A percentile compares a stretch with the other conserved stretches of the same genome.
phyloP scores from a whole-genome alignment of 2,888 invertebrate genomes.

The Thecocarcelia acutangulata region DNA sequence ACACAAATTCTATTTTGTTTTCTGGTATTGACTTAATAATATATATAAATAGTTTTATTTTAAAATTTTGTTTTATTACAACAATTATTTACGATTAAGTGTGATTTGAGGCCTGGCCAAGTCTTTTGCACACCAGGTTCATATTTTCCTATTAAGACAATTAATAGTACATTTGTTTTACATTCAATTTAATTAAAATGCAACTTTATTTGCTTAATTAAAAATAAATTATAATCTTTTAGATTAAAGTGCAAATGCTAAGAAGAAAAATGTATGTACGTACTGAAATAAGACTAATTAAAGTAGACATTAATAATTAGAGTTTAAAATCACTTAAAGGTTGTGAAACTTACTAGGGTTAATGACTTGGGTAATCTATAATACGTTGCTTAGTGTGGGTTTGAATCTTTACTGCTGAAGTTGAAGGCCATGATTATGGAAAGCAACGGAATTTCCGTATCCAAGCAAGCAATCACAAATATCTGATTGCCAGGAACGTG shows the following conservation, averaged over 20 bases:
- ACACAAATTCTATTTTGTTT: slow-evolving; percentile 10
- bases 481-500: too few species aligned
- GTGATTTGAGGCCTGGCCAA: slow-evolving; percentile 32
- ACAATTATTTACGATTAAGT: slow-evolving; percentile 50
- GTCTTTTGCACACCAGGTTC: neutral
- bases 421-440: too few species aligned
- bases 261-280: neutral
- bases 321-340: neutral
- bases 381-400: too few species aligned
- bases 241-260: slow-evolving; percentile 2
- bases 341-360: too few species aligned
- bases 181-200: slow-evolving; percentile 2
- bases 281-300: neutral
- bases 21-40: too few species aligned
- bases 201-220: neutral
- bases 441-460: too few species aligned
- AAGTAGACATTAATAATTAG: neutral
- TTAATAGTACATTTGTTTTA: slow-evolving; percentile 50
- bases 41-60: slow-evolving; percentile 39
- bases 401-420: too few species aligned
- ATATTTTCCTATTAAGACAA: slow-evolving; percentile 38
- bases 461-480: too few species aligned
- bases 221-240: slow-evolving; percentile 7
- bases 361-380: too few species aligned
- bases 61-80: slow-evolving; percentile 41